These are phyloP conservation scores for Idris sp. DNA, from an alignment of 1,140 invertebrate genomes.

Conservation along the genomic window DNA sequence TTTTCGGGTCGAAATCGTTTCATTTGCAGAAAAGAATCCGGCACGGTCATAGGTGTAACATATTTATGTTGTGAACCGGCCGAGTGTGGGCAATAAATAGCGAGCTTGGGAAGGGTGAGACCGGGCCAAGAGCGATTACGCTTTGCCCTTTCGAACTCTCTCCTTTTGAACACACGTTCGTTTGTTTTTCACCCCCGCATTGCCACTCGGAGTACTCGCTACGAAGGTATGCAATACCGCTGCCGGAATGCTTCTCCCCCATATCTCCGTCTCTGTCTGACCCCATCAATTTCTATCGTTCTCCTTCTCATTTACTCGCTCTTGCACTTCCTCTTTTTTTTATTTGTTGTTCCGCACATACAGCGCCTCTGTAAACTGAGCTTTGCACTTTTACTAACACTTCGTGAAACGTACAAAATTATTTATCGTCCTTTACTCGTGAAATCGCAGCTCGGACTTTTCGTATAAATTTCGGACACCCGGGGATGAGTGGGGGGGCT, in stretches of 20 bases:
- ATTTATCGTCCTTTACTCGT: conserved; percentile 57
- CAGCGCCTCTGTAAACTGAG: conserved; percentile 59
- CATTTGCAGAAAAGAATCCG: conserved; percentile 68
- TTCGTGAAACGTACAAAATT: conserved; percentile 56
- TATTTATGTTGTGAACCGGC: conserved; percentile 78
- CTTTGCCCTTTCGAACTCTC: conserved; percentile 50
- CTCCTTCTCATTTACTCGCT: background rate
- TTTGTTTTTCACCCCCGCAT: conserved; percentile 47
- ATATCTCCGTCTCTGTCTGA: conserved; percentile 9
- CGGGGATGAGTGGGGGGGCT: too few species aligned
- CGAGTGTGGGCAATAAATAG: conserved; percentile 78
- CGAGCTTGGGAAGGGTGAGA: conserved; percentile 29
- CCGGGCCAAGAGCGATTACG: conserved; percentile 59
- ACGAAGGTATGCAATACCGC: conserved; percentile 56
- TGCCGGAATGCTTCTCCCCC: conserved; percentile 41
- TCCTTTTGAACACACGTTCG: conserved; percentile 49
- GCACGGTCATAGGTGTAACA: conserved; percentile 73
- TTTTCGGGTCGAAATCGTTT: conserved; percentile 33
- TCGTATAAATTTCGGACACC: conserved; percentile 56
- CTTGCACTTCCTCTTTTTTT: conserved; percentile 17
- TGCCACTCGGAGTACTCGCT: conserved; percentile 8
- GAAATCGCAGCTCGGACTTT: conserved; percentile 41
- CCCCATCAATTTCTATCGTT: conserved; percentile 21
- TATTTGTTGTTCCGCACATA: background rate
- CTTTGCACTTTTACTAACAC: conserved; percentile 63